Evolutionary conservation across 2,113 vertebrate genomes (phyloP), one percentile per base, ranked within the genome.

Genomic region (Oncorhynchus nerka): DNA sequence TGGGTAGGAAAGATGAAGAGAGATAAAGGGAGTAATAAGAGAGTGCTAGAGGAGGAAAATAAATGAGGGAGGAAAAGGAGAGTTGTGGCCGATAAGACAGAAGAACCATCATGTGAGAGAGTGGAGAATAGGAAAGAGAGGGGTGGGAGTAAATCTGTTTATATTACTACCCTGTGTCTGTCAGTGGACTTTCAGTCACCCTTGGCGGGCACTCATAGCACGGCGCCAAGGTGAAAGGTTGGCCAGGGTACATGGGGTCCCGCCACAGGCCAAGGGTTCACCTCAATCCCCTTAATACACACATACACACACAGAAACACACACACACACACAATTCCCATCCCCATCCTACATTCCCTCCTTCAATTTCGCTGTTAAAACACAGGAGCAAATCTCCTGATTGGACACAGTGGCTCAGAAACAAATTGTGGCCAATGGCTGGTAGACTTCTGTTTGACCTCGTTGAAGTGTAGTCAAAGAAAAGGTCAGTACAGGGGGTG

Each of bases 351-450:
- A 34, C 30, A 68, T 39, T 15, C 80, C 71, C 74, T 87, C 87
- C 79, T 67, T 73, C 89, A 84, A 90, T 89, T 88, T 85, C 76
- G 8, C 89, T 90, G 84, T 87, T 90, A 88, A 91, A 92, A 92
- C 91, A 91, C 89, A 86, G 84, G 73, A 88, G 89, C 88, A 89
- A 88, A 92, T 88, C 91, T 88, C 84, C 82, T 34, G 77, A 90
- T 92, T 87, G 86, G 90, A 89, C 88, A 89, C 90, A 82, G 85
- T 68, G 59, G 86, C 82, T 91, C 82, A 88, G 83, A 86, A 89
- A 88, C 90, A 90, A 90, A 92, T 89, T 87, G 87, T 76, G 87
- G 73, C 86, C 77, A 89, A 89, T 86, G 80, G 75, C 85, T 88
- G 84, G 13, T 5, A 4, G 51, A 92, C 83, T 84, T 30, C 84